Evolutionary conservation across 2,888 invertebrate species (phyloP).

Genomic region (Torymus texanus): DNA sequence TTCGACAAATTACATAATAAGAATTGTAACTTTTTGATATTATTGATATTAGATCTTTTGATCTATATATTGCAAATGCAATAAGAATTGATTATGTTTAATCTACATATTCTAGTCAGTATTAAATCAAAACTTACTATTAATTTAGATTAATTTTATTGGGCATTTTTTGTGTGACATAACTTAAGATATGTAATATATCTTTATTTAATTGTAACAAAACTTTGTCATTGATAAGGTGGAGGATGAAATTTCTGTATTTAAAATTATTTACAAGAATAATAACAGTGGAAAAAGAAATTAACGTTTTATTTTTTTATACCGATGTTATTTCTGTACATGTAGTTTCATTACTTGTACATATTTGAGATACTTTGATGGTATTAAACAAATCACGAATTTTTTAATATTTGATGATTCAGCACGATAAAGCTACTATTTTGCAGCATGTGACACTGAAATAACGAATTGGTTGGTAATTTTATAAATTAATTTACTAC

Average conservation of each 20-base stretch:
- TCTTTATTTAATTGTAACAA: conserved; percentile 26
- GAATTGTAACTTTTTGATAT: conserved; percentile 48
- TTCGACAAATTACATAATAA: conserved; percentile 36
- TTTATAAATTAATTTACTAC: conserved; percentile 48
- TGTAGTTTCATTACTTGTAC: background rate
- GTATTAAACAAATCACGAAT: conserved; percentile 19
- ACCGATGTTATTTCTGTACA: conserved; percentile 30
- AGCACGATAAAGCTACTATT: conserved; percentile 32
- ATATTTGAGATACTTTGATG: conserved; percentile 14
- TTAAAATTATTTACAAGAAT: conserved; percentile 52
- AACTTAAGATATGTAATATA: conserved; percentile 39
- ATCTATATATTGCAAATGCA: conserved; percentile 15
- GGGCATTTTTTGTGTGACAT: conserved; percentile 38
- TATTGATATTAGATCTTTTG: conserved; percentile 22
- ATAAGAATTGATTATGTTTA: conserved; percentile 35
- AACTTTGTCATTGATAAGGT: conserved; percentile 13
- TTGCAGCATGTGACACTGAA: conserved; percentile 48
- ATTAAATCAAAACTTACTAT: conserved; percentile 59
- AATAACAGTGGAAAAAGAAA: conserved; percentile 50
- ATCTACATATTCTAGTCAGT: conserved; percentile 62
- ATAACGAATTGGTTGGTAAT: conserved; percentile 24
- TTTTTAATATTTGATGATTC: conserved; percentile 24
- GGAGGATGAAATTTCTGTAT: conserved; percentile 39
- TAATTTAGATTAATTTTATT: conserved; percentile 50
- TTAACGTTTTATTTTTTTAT: conserved; percentile 34